Evolutionary conservation across 2,113 vertebrate genomes (phyloP), one percentile per base, ranked within the genome.

Genomic region (Podocnemis expansa): DNA sequence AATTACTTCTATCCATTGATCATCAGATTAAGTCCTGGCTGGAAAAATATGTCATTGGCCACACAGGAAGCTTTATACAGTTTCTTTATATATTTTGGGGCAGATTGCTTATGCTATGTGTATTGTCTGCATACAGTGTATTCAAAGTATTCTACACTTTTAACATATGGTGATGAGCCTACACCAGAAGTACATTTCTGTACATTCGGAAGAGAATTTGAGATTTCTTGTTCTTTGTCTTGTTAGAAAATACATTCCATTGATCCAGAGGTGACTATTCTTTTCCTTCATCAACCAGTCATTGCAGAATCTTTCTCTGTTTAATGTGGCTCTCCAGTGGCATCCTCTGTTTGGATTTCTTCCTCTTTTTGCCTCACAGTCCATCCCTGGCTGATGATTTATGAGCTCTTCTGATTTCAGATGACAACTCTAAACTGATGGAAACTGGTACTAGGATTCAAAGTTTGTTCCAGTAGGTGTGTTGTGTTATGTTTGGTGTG

Each of bases 101-200:
- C 41, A 29, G 63, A 73, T 29, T 54, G 67, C n/a, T 27, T 75
- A 14, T 8, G 2, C 16, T 45, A 25, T 34, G 47, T 4, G n/a
- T n/a, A 0, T 9, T 51, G 21, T 2, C 12, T 60, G 58, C 2
- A 47, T 34, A 45, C 21, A 43, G 52, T 2, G 25, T 21, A 3
- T 51, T 29, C 5, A 2, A 8, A 0, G 3, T 58, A 58, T 58
- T 76, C 73, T 16, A 45, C 7, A 4, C 43, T 43, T 76, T 45
- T 14, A 45, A 16, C 27, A 45, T 76, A 76, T 38, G n/a, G 5
- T 22, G n/a, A 9, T 70, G 63, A 70, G n/a, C n/a, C 21, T 70
- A 70, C 38, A 19, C 38, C 34, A 38, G 38, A 70, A 5, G 9
- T n/a, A 21, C n/a, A 22, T 22, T 38, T 19, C n/a, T 70, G 17